A percentile compares a stretch with the other conserved stretches of the same genome.
phyloP scores from a whole-genome alignment of 2,888 invertebrate genomes.

The Neoitamus cyanurus region DNA sequence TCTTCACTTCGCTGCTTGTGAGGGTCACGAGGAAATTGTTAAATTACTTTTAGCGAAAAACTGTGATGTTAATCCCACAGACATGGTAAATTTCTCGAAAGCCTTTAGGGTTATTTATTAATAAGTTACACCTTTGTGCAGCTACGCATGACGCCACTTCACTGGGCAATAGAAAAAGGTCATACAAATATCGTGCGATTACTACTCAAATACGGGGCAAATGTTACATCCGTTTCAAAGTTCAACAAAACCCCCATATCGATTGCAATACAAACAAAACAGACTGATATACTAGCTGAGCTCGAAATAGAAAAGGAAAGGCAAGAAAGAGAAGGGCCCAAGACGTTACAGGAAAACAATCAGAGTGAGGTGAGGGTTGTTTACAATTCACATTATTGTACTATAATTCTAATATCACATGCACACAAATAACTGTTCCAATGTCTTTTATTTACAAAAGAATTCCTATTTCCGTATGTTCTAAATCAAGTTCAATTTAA shows the following conservation, averaged over 20 bases:
- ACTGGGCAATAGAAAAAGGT: constrained; percentile 91
- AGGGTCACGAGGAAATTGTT: constrained; percentile 82
- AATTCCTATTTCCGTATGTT: too few relatives aligned
- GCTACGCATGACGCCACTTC: constrained; percentile 91
- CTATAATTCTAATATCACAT: too few relatives aligned
- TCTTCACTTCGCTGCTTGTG: constrained; percentile 87
- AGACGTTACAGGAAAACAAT: constrained; percentile 53
- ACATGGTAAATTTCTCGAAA: constrained; percentile 73
- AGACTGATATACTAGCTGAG: constrained; percentile 71
- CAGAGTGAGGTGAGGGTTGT: constrained; percentile 57
- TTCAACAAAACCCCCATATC: constrained; percentile 78
- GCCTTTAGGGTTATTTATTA: constrained; percentile 6
- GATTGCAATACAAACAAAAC: constrained; percentile 75
- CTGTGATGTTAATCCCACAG: constrained; percentile 79
- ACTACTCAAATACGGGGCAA: constrained; percentile 80
- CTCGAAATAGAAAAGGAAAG: constrained; percentile 67
- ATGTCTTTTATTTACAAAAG: too few relatives aligned
- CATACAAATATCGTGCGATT: constrained; percentile 76
- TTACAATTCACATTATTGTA: too few relatives aligned
- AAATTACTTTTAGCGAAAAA: constrained; percentile 75
- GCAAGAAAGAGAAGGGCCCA: constrained; percentile 58
- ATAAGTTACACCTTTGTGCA: constrained; percentile 60
- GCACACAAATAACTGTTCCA: too few relatives aligned
- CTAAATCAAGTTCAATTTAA: too few relatives aligned
- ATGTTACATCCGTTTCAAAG: constrained; percentile 75